Conservation (phyloP, 2,797 vertebrate species). For the Etheostoma perlongum region DNA sequence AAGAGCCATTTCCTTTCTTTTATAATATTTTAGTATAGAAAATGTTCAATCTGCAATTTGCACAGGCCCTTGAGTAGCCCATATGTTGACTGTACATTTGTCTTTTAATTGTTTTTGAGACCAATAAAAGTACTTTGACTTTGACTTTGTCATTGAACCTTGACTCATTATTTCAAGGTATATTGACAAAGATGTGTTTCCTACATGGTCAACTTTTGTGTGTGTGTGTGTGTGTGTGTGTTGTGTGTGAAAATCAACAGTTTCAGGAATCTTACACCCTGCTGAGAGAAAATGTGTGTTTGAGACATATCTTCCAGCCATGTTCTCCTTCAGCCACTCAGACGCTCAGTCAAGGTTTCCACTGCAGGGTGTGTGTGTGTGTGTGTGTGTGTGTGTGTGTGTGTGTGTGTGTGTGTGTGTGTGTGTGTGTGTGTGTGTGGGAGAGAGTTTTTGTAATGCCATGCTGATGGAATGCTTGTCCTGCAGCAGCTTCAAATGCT, state of each 20-base stretch:
- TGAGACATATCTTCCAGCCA: conserved; percentile 22
- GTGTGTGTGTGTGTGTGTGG: background rate
- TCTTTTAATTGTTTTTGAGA: too few relatives aligned
- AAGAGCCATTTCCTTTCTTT: too few relatives aligned
- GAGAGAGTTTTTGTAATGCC: background rate
- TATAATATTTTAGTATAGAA: too few relatives aligned
- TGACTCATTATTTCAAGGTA: too few relatives aligned
- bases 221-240: background rate
- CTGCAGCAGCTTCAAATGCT: conserved; percentile 21
- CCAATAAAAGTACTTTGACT: too few relatives aligned
- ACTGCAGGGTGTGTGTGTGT: background rate
- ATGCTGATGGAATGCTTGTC: background rate
- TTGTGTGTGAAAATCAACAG: background rate
- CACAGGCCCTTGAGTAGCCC: too few relatives aligned
- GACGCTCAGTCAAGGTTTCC: background rate
- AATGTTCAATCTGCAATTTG: too few relatives aligned
- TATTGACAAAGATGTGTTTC: too few relatives aligned
- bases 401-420: conserved; percentile 12
- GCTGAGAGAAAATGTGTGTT: conserved; percentile 2
- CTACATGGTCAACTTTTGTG: background rate
- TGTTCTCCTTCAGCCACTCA: background rate
- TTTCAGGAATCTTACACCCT: conserved; percentile 8
- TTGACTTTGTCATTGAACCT: too few relatives aligned
- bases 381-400: conserved; percentile 1
- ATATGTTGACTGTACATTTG: too few relatives aligned